Percentiles rank a stretch among this genome's conserved stretches.
Conservation (phyloP, 2,113 vertebrate genomes). For the Butorides virescens region DNA sequence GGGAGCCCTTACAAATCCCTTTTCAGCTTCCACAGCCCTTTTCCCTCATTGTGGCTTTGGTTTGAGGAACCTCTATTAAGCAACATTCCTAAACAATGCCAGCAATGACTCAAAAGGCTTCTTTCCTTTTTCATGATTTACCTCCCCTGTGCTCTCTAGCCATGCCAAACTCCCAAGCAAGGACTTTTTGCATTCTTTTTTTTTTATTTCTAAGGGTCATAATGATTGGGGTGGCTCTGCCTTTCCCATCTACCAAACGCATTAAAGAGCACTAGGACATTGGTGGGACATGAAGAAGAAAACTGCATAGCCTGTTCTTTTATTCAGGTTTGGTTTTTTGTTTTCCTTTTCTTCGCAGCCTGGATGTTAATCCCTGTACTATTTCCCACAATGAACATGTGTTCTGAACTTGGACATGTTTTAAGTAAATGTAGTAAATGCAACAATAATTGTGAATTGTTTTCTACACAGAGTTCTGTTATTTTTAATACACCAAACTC, state of each 20-base stretch:
- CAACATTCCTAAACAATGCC: neutral
- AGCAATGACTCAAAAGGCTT: neutral
- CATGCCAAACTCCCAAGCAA: neutral
- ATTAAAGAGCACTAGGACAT: neutral
- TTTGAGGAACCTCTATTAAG: neutral
- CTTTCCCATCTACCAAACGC: neutral
- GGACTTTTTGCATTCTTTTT: neutral
- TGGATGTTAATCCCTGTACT: neutral
- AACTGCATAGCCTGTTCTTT: neutral
- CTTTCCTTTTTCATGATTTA: neutral
- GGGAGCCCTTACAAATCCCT: neutral
- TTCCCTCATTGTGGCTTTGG: neutral
- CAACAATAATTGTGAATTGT: neutral
- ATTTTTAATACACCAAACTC: neutral
- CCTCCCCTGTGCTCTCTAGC: neutral
- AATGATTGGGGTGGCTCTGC: neutral
- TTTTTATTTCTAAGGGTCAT: neutral
- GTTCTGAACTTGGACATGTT: neutral
- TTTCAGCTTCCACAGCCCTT: neutral
- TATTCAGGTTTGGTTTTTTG: neutral
- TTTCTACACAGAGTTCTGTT: neutral
- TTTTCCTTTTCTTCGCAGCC: neutral
- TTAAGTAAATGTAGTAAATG: neutral
- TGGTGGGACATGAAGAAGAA: neutral
- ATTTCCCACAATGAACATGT: neutral